These are phyloP conservation scores for Microcebus lehilahytsara DNA, from an alignment of 2,113 vertebrate genomes.

Conservation along the genomic window DNA sequence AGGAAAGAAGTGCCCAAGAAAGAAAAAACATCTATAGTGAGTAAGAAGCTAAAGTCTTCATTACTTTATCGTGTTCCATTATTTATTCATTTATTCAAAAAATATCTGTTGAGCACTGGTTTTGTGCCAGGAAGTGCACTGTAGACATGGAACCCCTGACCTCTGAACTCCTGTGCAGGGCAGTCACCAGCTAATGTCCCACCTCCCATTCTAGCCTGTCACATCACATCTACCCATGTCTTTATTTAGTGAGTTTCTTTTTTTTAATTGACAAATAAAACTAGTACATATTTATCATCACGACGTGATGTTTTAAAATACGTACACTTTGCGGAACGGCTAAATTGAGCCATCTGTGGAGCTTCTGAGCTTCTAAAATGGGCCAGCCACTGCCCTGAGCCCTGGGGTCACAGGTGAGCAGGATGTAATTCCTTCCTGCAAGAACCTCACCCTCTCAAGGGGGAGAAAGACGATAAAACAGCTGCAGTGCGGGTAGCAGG, in stretches of 20 bases:
- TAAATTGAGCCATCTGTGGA: no score
- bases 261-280: background rate
- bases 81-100: background rate
- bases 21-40: background rate
- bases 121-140: fast-evolving
- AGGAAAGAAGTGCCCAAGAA: background rate
- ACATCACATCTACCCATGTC: fast-evolving
- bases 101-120: background rate
- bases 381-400: background rate
- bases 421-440: fast-evolving
- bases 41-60: background rate
- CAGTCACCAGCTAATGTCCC: no score
- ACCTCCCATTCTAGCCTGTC: background rate
- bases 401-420: background rate
- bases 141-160: fast-evolving
- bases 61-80: background rate
- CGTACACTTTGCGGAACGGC: background rate
- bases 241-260: background rate
- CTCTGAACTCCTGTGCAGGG: background rate
- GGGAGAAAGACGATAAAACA: fast-evolving
- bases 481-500: fast-evolving
- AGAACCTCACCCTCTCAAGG: background rate
- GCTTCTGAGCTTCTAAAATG: background rate
- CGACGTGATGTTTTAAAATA: background rate
- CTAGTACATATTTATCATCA: background rate